Evolutionary conservation across 1,140 invertebrate genomes (phyloP).

Genomic region (Potamilus streckersoni): DNA sequence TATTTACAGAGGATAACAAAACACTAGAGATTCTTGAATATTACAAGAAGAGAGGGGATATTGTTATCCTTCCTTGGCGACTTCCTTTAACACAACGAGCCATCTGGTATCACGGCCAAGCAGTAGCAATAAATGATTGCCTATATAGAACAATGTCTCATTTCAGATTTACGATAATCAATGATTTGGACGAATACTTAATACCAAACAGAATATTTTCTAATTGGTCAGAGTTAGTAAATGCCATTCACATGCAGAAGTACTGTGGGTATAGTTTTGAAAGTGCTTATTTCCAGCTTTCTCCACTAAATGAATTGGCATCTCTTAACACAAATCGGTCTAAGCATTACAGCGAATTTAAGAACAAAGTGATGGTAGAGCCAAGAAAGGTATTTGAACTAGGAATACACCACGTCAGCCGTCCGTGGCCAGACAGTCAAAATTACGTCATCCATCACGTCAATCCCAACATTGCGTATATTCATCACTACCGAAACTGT

Average conservation of each 20-base stretch:
- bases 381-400: constrained; percentile 49
- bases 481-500: constrained; percentile 84
- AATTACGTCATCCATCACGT: constrained; percentile 17
- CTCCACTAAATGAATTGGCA: constrained; percentile 37
- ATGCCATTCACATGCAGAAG: constrained; percentile 2
- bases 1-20: constrained; percentile 16
- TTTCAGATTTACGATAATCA: constrained; percentile 42
- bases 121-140: constrained; percentile 56
- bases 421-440: constrained; percentile 19
- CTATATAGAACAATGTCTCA: constrained; percentile 45
- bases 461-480: constrained; percentile 79
- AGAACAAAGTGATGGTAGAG: constrained; percentile 46
- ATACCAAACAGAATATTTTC: constrained; percentile 33
- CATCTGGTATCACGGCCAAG: constrained; percentile 55
- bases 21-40: constrained; percentile 31
- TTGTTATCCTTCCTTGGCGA: constrained; percentile 32
- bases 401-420: constrained; percentile 55
- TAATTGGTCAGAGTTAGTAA: constrained; percentile 40
- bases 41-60: constrained; percentile 32
- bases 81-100: constrained; percentile 29
- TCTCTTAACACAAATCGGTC: constrained; percentile 16
- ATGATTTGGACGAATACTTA: constrained; percentile 54
- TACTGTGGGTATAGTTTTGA: not conserved
- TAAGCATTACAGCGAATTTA: constrained; percentile 24
- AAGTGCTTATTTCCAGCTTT: constrained; percentile 40